Base-by-base conservation (phyloP, 2,888 invertebrate species). In the Odiellus spinosus region DNA sequence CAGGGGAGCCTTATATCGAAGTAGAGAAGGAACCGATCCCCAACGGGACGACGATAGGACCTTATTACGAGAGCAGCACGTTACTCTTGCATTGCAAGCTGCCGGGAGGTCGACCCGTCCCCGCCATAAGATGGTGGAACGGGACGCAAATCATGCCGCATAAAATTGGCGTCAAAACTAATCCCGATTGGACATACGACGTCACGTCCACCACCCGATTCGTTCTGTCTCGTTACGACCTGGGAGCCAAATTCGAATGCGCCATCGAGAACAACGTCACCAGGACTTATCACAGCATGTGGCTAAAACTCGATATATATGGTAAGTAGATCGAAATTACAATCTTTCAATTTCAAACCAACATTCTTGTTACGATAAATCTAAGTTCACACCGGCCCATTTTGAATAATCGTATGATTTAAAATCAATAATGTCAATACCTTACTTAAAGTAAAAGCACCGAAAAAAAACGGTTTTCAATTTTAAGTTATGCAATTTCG, bases 91-190 rank as follows among this genome's bases (percentile, higher is more conserved):
- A 73, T 53, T 85, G 85, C 61, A 74, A 78, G 49, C 83, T 85
- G 44, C 74, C 74, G 39, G 80, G 80, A 43, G 87, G 87, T 41
- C 82, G 85, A 57, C 90, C 90, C 0, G 78, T 81, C 54, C 87
- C 88, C 2, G 75, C 74, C 56, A 78, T 90, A 49, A 75, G 76
- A 53, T 90, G 88, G 88, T 84, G 76, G 71, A 83, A 84, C 64
- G 80, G 80, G 2, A 53, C 55, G 3, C 43, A 50, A 19, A 49
- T 54, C 12, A 44, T 56, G 21, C 51, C 53, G 33, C 51, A 52
- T 15, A 56, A 56, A 40, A 49, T 50, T 10, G 26, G 26, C 8
- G 26, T 26, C 26, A 26, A 26, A 26, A 26, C 26, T 26, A 26
- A 26, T 26, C 26, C 26, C 26, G 26, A 26, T 26, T 26, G 26